Percentiles rank a stretch among this genome's conserved stretches.
phyloP scores from a whole-genome alignment of 2,888 invertebrate species.

The Plemyria rubiginata region DNA sequence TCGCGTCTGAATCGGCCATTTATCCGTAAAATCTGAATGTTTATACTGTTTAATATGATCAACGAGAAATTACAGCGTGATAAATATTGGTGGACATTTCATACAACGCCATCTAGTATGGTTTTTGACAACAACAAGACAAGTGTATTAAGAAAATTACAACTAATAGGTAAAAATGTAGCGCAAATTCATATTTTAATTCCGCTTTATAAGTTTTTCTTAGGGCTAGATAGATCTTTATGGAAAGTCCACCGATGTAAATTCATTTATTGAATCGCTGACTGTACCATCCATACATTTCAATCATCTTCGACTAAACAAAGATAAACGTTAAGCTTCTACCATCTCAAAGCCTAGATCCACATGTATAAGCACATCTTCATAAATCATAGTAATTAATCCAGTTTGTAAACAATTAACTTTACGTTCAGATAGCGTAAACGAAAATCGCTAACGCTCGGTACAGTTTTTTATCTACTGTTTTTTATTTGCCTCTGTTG shows the following conservation, averaged over 20 bases:
- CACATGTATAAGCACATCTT: slow-evolving; percentile 6
- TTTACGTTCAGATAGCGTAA: neutral
- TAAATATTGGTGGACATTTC: neutral
- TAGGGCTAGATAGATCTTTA: no score
- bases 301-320: slow-evolving; percentile 6
- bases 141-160: no score
- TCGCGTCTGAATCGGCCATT: slow-evolving; percentile 2
- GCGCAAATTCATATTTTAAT: no score
- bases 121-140: no score
- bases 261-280: neutral
- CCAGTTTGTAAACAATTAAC: neutral
- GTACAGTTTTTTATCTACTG: no score
- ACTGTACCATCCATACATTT: neutral
- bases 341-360: slow-evolving; percentile 9
- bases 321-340: neutral
- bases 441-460: slow-evolving; percentile 5
- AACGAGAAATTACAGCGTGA: neutral
- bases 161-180: no score
- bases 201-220: no score
- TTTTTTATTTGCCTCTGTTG: no score
- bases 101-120: no score
- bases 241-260: no score
- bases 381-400: slow-evolving; percentile 30
- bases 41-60: neutral
- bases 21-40: slow-evolving; percentile 10